Base-by-base conservation (phyloP, 2,888 invertebrate genomes). In the Eupelmus urozonus region DNA sequence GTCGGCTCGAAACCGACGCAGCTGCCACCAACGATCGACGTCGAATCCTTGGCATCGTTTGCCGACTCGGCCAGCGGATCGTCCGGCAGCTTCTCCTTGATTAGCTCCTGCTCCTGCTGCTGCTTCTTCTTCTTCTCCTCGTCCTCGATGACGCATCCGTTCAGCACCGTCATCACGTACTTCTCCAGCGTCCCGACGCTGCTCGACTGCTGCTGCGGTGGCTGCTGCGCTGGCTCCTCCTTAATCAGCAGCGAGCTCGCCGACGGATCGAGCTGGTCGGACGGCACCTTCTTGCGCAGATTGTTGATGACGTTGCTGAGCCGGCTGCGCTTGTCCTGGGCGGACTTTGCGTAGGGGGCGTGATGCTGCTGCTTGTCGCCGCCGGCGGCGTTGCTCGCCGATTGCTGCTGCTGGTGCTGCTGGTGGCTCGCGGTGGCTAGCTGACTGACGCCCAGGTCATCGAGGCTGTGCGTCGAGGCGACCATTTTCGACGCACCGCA, bases 221-320 rank as follows among this genome's bases (percentile, higher is more conserved):
- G n/a, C n/a, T n/a, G n/a, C n/a, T n/a, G n/a, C n/a, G n/a, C n/a
- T n/a, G n/a, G n/a, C 63, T 84, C 83, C 2, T 84, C 82, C 23
- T 82, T 81, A 25, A 40, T 42, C 23, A 7, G 34, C 25, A 34
- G 45, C 55, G 29, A 53, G 60, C 20, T 74, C 49, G 18, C 60
- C 66, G 51, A n/a, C n/a, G n/a, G n/a, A n/a, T n/a, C n/a, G n/a
- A n/a, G 63, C 27, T 55, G 40, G 2, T 59, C 23, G 59, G 62
- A 42, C 1, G 89, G 89, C 0, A 88, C 89, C 81, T 89, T 89
- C 62, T 87, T 89, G 9, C 86, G 83, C 20, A 89, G 82, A 71
- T 89, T 89, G 81, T 88, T 88, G 77, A 89, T 89, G 60, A 89
- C 89, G 83, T 89, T 89, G 81, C 88, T 89, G 9, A 89, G 83